Percentiles rank a stretch among this genome's conserved stretches.
Conservation (phyloP, 1,140 invertebrate genomes). For the Lordiphosa stackelbergi region DNA sequence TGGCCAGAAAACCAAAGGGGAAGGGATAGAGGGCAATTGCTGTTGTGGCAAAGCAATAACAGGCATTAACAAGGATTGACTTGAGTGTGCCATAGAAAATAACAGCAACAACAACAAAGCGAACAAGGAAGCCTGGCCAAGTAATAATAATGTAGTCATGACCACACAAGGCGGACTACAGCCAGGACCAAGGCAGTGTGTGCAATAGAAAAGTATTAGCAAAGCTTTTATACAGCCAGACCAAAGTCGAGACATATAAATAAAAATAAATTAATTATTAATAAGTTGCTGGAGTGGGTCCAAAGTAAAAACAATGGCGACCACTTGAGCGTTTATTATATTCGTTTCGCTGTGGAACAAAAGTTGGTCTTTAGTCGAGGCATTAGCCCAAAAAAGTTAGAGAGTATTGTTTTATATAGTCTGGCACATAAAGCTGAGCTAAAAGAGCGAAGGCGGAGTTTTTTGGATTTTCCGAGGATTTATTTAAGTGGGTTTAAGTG, state of each 20-base stretch:
- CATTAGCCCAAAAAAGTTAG: slow-evolving; percentile 54
- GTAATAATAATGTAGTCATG: slow-evolving; percentile 44
- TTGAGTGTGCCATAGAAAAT: slow-evolving; percentile 18
- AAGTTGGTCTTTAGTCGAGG: slow-evolving; percentile 4
- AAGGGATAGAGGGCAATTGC: not conserved
- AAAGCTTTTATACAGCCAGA: slow-evolving; percentile 30
- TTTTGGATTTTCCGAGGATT: slow-evolving; percentile 22
- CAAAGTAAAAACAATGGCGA: no score
- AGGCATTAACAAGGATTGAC: slow-evolving; percentile 41
- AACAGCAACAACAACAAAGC: slow-evolving; percentile 15
- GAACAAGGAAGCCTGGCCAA: slow-evolving; percentile 15
- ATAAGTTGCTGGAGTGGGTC: slow-evolving; percentile 18
- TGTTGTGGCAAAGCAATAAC: slow-evolving; percentile 34
- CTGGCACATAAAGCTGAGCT: not conserved
- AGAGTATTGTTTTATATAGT: no score
- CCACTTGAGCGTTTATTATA: slow-evolving; percentile 10
- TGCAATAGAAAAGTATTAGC: slow-evolving; percentile 27
- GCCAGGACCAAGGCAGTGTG: slow-evolving; percentile 11
- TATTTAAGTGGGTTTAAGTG: slow-evolving; percentile 56
- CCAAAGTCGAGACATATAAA: slow-evolving; percentile 11
- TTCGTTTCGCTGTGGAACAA: no score
- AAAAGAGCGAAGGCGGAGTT: not conserved
- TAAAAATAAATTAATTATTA: slow-evolving; percentile 64
- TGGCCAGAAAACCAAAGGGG: slow-evolving; percentile 15
- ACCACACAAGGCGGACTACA: slow-evolving; percentile 15